A percentile compares a stretch with the other conserved stretches of the same genome.
Conservation (phyloP, 2,888 invertebrate genomes). For the Hemicrepidius hirtus region DNA sequence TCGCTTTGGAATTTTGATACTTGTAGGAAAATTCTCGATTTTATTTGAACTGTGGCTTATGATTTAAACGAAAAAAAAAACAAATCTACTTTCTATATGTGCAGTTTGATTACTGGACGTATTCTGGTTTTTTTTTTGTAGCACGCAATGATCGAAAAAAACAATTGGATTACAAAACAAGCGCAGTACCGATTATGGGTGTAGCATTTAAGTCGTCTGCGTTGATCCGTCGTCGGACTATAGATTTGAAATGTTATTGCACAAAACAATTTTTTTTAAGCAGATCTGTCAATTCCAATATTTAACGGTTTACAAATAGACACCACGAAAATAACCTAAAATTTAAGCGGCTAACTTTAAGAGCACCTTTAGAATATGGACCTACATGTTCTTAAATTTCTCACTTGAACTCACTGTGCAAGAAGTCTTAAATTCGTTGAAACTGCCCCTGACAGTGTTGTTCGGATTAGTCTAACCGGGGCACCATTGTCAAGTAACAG, state of each 20-base stretch:
- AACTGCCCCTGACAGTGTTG: conserved; percentile 25
- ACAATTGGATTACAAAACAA: too few species aligned
- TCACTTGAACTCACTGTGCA: conserved; percentile 64
- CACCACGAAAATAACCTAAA: conserved; percentile 46
- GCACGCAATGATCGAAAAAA: conserved; percentile 2
- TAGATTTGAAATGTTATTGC: conserved; percentile 15
- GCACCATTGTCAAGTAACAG: conserved; percentile 24
- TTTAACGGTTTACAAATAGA: neutral
- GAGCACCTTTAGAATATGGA: conserved; percentile 64
- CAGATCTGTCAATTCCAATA: conserved; percentile 4
- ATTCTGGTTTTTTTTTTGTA: conserved; percentile 14
- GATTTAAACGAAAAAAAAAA: neutral
- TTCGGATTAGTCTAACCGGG: conserved; percentile 34
- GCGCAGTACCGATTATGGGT: too few species aligned
- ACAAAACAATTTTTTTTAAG: neutral
- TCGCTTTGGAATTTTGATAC: conserved; percentile 25
- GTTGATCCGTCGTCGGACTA: too few species aligned
- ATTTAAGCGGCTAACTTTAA: conserved; percentile 53
- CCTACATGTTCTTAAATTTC: conserved; percentile 61
- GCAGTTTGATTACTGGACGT: conserved; percentile 30
- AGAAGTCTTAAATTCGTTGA: conserved; percentile 57
- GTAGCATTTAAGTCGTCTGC: too few species aligned
- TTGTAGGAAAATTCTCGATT: conserved; percentile 15
- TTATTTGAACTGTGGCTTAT: conserved; percentile 1
- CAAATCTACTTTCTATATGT: conserved; percentile 14